Conservation (phyloP, 2,888 invertebrate species). For the Agrenia bidenticulata region DNA sequence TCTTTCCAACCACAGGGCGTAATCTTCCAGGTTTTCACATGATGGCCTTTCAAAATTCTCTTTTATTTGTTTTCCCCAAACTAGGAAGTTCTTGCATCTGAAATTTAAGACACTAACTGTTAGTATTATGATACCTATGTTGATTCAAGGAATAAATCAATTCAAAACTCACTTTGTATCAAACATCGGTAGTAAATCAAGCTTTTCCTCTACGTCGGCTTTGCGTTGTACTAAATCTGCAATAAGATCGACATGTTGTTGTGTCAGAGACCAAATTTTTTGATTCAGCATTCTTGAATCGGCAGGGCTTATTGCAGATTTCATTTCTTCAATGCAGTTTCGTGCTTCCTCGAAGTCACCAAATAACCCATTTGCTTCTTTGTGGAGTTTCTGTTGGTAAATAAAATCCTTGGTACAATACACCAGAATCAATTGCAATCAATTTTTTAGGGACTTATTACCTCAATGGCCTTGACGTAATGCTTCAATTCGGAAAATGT, state of each 20-base stretch:
- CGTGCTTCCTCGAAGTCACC: conserved; percentile 70
- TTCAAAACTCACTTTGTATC: conserved; percentile 56
- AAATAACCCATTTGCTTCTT: conserved; percentile 63
- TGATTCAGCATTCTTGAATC: conserved; percentile 80
- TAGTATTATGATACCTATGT: background rate
- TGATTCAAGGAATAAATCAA: background rate
- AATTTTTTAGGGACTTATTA: conserved; percentile 1
- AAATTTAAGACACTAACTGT: background rate
- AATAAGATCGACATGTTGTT: conserved; percentile 78
- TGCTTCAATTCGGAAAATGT: conserved; percentile 43
- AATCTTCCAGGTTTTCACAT: conserved; percentile 44
- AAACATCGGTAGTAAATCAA: conserved; percentile 71
- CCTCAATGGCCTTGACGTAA: conserved; percentile 34
- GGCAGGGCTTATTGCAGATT: conserved; percentile 78
- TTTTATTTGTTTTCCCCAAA: conserved; percentile 46
- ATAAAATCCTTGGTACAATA: conserved; percentile 6
- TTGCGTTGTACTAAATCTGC: conserved; percentile 72
- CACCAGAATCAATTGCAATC: background rate
- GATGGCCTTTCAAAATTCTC: conserved; percentile 43
- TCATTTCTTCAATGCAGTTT: conserved; percentile 75
- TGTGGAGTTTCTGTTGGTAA: conserved; percentile 60
- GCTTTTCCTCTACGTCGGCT: conserved; percentile 71
- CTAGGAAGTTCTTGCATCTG: conserved; percentile 46
- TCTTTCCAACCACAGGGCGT: conserved; percentile 36
- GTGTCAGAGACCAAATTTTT: conserved; percentile 70